Percentiles rank a stretch among this genome's conserved stretches.
These are phyloP conservation scores for Eueremaeus valkanovi DNA, from an alignment of 2,888 invertebrate genomes.

Conservation along the genomic window DNA sequence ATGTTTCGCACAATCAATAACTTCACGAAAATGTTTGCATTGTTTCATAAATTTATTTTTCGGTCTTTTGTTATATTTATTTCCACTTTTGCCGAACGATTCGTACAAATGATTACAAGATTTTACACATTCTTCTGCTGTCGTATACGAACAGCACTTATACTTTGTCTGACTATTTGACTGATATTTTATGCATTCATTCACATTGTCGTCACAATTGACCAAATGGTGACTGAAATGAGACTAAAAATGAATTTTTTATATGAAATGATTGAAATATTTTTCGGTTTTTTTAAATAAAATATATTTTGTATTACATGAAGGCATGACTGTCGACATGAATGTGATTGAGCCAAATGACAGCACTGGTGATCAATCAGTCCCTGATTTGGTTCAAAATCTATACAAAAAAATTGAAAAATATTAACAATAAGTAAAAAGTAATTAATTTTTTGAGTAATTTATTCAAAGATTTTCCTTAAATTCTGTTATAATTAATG, in stretches of 20 bases:
- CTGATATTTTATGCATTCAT: background rate
- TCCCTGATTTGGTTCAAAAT: background rate
- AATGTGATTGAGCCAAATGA: slow-evolving; percentile 19
- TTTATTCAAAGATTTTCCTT: no score
- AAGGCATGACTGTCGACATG: slow-evolving; percentile 17
- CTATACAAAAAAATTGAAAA: no score
- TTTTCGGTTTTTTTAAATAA: background rate
- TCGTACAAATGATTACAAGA: background rate
- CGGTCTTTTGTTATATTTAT: background rate
- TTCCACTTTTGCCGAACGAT: background rate
- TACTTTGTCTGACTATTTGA: background rate
- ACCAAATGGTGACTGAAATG: background rate
- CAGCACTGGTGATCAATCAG: slow-evolving; percentile 24
- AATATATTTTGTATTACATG: background rate
- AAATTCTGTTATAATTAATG: no score
- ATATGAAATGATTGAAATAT: background rate
- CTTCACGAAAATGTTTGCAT: background rate
- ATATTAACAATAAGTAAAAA: no score
- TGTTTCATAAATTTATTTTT: background rate
- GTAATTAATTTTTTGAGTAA: no score
- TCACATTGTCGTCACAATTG: background rate
- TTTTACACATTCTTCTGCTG: background rate
- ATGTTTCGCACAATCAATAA: slow-evolving; percentile 23
- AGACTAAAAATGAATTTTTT: background rate
- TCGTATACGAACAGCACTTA: background rate